A percentile compares a stretch with the other conserved stretches of the same genome.
These are phyloP conservation scores for Genyomyrus donnyi DNA, from an alignment of 2,113 vertebrate species.

Conservation along the genomic window DNA sequence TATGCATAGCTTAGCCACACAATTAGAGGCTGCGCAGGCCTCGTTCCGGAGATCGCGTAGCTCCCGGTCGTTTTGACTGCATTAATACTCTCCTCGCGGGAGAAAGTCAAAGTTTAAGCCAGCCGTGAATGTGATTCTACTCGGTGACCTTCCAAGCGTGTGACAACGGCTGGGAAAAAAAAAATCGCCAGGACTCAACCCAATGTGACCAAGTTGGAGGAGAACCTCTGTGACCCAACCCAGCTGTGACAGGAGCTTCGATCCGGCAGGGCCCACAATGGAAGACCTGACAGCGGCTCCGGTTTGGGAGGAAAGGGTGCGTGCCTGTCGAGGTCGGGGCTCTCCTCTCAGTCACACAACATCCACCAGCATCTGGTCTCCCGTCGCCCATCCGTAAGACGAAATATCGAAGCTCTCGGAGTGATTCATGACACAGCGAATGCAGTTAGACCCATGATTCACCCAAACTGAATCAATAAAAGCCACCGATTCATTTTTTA, in stretches of 20 bases:
- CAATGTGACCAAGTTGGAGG: neutral
- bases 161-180: neutral
- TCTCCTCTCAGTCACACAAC: neutral
- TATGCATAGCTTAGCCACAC: neutral
- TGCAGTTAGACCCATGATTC: constrained; percentile 6
- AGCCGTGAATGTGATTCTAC: neutral
- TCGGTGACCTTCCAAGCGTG: neutral
- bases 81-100: neutral
- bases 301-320: neutral
- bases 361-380: neutral
- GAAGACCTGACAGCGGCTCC: neutral
- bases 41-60: neutral
- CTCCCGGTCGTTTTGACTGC: neutral
- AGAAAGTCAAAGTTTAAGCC: neutral
- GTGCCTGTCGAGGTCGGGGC: neutral
- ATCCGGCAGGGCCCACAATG: neutral
- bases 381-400: neutral
- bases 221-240: too few species aligned
- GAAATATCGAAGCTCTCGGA: neutral
- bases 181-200: neutral
- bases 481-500: neutral
- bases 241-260: neutral
- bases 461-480: constrained; percentile 7
- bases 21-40: neutral
- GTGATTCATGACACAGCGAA: neutral